Conservation (phyloP, 1,140 invertebrate genomes). For the Tetramorium simillimum region DNA sequence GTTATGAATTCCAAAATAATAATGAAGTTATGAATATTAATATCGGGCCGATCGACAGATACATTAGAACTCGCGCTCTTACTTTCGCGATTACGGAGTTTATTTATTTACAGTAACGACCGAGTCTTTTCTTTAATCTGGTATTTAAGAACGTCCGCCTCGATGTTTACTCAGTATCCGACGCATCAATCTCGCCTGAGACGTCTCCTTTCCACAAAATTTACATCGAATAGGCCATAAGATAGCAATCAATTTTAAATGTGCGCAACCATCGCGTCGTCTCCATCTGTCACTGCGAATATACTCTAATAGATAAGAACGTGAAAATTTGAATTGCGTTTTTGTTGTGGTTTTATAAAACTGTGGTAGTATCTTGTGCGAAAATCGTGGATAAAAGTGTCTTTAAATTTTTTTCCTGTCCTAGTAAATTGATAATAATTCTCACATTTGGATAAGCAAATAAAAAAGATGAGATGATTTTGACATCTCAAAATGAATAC, state of each 20-base stretch:
- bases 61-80: neutral
- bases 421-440: neutral
- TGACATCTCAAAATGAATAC: too few relatives aligned
- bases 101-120: neutral
- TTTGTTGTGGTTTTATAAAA: neutral
- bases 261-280: neutral
- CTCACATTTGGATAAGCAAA: too few relatives aligned
- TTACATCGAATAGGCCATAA: conserved; percentile 43
- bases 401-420: too few relatives aligned
- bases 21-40: neutral
- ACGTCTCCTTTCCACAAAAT: conserved; percentile 20
- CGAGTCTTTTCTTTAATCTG: neutral
- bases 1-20: neutral
- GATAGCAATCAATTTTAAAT: conserved; percentile 29
- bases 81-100: neutral
- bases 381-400: neutral
- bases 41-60: neutral
- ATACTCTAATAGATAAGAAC: neutral
- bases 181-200: neutral
- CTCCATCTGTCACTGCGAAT: conserved; percentile 1
- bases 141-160: neutral
- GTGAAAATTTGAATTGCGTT: neutral
- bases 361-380: neutral
- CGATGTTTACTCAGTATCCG: neutral
- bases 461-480: too few relatives aligned